Evolutionary conservation across 2,797 vertebrate genomes (phyloP).

Genomic region (Falco columbarius): DNA sequence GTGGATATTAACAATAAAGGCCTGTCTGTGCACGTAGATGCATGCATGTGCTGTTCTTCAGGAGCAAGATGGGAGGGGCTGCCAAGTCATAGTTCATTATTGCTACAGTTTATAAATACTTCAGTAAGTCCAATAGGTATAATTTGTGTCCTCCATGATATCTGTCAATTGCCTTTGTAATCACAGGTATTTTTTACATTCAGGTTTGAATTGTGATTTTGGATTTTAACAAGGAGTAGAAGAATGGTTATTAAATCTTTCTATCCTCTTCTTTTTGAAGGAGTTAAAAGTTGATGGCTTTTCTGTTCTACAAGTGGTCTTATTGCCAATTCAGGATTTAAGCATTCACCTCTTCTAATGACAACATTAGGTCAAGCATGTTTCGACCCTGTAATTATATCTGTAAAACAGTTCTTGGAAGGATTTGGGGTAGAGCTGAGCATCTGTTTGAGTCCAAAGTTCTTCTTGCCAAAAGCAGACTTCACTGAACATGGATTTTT

Average conservation of each 20-base stretch:
- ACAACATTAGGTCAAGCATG: background rate
- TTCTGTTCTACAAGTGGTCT: background rate
- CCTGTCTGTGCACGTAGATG: background rate
- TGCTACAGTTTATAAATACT: background rate
- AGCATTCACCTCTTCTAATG: background rate
- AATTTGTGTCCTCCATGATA: background rate
- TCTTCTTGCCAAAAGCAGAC: background rate
- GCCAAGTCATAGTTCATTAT: background rate
- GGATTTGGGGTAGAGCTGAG: background rate
- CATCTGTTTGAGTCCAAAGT: background rate
- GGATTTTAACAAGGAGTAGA: background rate
- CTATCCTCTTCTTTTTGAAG: background rate
- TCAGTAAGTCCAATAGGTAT: background rate
- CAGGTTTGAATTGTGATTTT: background rate
- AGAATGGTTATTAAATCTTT: background rate
- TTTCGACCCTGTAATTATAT: background rate
- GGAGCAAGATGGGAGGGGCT: background rate
- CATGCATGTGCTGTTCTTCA: background rate
- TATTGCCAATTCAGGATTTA: background rate
- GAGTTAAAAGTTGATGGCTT: background rate
- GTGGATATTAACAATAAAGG: background rate
- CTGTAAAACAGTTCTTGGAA: background rate
- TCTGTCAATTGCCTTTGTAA: background rate
- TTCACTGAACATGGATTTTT: background rate
- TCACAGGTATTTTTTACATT: background rate